These are phyloP conservation scores for Amphibalanus amphitrite DNA, from an alignment of 1,140 invertebrate species.

Conservation along the genomic window DNA sequence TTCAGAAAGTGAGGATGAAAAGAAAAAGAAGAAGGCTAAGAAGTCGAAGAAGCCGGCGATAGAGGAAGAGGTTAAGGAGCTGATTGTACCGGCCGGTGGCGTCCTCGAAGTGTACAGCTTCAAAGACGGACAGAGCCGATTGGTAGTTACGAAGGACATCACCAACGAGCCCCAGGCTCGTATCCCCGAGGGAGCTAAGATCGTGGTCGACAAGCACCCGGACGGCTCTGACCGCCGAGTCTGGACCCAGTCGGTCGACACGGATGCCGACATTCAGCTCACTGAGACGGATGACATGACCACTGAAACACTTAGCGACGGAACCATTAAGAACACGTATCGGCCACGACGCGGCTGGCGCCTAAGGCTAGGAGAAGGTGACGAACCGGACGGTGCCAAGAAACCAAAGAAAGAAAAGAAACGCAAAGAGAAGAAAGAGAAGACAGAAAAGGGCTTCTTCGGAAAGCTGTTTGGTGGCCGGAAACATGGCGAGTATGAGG, in stretches of 20 bases:
- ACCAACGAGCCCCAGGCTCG: neutral
- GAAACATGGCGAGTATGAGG: neutral
- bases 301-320: neutral
- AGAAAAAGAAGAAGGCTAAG: neutral
- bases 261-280: neutral
- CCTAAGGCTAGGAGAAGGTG: neutral
- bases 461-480: neutral
- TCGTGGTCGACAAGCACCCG: neutral
- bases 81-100: neutral
- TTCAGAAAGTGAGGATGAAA: neutral
- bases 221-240: neutral
- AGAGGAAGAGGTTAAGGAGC: neutral
- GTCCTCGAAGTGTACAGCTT: neutral
- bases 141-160: neutral
- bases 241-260: neutral
- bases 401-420: neutral
- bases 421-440: neutral
- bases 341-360: neutral
- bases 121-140: neutral
- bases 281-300: neutral
- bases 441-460: neutral
- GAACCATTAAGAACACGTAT: neutral
- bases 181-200: neutral
- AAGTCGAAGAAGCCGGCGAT: neutral
- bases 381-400: neutral